Conservation (phyloP, 2,888 invertebrate species). For the Priocnemis perturbator region DNA sequence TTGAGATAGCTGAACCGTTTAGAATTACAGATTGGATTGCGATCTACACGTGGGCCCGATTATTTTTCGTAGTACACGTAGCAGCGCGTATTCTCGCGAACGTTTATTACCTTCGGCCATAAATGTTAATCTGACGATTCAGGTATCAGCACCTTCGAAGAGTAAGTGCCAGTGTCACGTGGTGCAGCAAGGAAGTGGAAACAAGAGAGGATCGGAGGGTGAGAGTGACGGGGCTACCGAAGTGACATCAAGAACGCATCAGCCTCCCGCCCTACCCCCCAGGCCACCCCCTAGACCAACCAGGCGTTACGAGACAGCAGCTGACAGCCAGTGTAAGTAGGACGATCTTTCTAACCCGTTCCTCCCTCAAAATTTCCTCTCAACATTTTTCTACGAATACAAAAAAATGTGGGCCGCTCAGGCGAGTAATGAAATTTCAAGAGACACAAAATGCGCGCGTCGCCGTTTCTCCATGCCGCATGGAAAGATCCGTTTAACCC, state of each 20-base stretch:
- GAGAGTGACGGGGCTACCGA: conserved; percentile 64
- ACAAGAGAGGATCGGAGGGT: conserved; percentile 62
- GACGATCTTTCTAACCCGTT: not conserved
- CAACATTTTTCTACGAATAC: no score
- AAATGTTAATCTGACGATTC: conserved; percentile 12
- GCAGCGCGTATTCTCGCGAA: not conserved
- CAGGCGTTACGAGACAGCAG: conserved; percentile 66
- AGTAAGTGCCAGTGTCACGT: conserved; percentile 72
- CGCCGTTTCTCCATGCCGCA: no score
- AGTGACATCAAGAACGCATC: conserved; percentile 68
- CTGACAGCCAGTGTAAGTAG: conserved; percentile 67
- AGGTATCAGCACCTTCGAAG: conserved; percentile 53
- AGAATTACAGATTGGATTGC: conserved; percentile 16
- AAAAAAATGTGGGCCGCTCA: no score
- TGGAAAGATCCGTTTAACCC: no score
- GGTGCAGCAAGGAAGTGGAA: conserved; percentile 62
- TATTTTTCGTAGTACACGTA: no score
- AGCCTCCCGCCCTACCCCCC: conserved; percentile 72
- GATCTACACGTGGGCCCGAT: no score
- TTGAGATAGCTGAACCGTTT: conserved; percentile 34
- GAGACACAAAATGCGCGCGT: no score
- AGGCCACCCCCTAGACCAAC: conserved; percentile 71
- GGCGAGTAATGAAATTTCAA: no score
- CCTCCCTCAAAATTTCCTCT: not conserved
- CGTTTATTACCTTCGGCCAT: not conserved